Evolutionary conservation across 2,797 vertebrate species (phyloP).

Genomic region (Cyprinella venusta): DNA sequence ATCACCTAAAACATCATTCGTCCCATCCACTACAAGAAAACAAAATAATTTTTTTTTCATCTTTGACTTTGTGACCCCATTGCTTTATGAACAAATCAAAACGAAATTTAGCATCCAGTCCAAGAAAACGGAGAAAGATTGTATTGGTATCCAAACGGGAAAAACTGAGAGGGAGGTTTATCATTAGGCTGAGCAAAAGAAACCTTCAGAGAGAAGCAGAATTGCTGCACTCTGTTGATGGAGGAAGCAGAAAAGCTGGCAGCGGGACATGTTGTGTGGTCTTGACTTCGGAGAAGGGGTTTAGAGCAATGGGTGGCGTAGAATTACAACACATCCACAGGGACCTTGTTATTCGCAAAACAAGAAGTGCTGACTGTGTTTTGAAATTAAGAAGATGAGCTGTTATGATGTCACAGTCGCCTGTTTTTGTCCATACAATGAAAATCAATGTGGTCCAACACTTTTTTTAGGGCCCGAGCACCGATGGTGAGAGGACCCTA

Average conservation of each 20-base stretch:
- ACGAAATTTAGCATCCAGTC: not conserved
- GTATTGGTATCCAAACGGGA: conserved; percentile 19
- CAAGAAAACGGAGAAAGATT: conserved; percentile 7
- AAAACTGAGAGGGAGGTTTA: conserved; percentile 37
- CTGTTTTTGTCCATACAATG: not conserved
- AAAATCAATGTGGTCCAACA: not conserved
- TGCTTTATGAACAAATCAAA: conserved; percentile 30
- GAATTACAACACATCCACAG: conserved; percentile 45
- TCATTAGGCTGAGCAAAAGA: conserved; percentile 36
- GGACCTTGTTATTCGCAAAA: conserved; percentile 21
- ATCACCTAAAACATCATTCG: conserved; percentile 43
- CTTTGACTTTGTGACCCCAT: not conserved
- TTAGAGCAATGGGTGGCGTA: conserved; percentile 39
- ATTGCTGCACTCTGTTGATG: conserved; percentile 33
- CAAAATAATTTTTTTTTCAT: conserved; percentile 23
- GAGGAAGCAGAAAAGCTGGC: conserved; percentile 43
- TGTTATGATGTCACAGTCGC: not conserved
- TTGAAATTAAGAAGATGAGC: conserved; percentile 24
- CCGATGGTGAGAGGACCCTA: too few relatives aligned
- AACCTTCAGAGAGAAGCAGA: conserved; percentile 43
- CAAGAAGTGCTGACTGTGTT: conserved; percentile 23
- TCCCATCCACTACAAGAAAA: conserved; percentile 14
- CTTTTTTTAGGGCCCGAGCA: too few relatives aligned
- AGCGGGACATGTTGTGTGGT: conserved; percentile 35
- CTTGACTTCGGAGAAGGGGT: conserved; percentile 6